Conservation (phyloP, 2,888 invertebrate genomes). For the Alloscopus bannaensis region DNA sequence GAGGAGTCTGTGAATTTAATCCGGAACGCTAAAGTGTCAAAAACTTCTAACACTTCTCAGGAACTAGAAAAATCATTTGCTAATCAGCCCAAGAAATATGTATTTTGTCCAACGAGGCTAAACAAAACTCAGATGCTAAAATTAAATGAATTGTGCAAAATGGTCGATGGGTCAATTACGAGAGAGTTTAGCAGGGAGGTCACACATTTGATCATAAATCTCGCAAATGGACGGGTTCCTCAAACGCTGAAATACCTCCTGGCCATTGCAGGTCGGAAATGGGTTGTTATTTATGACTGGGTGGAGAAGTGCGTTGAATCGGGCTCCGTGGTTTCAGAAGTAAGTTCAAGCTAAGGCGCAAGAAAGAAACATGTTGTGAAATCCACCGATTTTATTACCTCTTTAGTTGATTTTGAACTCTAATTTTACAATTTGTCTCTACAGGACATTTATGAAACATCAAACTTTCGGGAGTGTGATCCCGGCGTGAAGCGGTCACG, state of each 20-base stretch:
- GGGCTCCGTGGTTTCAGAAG: conserved; percentile 63
- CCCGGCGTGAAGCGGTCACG: conserved; percentile 63
- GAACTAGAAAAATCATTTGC: not conserved
- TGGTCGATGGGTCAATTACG: conserved; percentile 57
- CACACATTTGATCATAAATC: conserved; percentile 68
- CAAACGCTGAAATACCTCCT: conserved; percentile 72
- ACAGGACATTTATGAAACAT: conserved; percentile 65
- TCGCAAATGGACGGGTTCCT: conserved; percentile 62
- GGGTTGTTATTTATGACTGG: conserved; percentile 71
- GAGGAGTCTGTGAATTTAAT: too few relatives aligned
- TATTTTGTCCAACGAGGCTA: conserved; percentile 69
- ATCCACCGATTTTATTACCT: too few relatives aligned
- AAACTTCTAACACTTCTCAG: too few relatives aligned
- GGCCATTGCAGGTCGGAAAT: conserved; percentile 71
- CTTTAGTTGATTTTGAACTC: conserved; percentile 21
- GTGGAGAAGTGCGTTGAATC: conserved; percentile 65
- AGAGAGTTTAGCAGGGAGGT: conserved; percentile 63
- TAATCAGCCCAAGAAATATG: conserved; percentile 28
- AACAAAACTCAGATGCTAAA: conserved; percentile 39
- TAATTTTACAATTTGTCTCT: too few relatives aligned
- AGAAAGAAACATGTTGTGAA: too few relatives aligned
- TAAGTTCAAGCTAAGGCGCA: too few relatives aligned
- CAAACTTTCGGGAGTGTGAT: conserved; percentile 63
- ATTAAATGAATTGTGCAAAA: conserved; percentile 55
- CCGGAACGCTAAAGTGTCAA: not conserved